Base-by-base conservation (phyloP, 1,140 invertebrate genomes). In the Sarcophaga peregrina region DNA sequence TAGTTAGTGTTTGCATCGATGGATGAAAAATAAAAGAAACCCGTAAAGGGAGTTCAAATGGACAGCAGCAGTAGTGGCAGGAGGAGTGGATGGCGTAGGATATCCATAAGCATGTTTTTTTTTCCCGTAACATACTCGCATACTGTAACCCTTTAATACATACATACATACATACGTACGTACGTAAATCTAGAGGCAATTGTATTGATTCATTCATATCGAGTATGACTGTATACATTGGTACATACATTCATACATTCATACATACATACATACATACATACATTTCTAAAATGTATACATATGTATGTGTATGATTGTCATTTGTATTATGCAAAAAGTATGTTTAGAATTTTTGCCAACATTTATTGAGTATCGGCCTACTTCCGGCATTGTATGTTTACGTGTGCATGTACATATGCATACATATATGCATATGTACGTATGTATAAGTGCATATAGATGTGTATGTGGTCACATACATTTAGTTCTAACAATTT, bases 161-260 rank as follows among this genome's bases (percentile, higher is more conserved):
- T 2, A 37, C 25, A 37, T 37, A 37, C 25, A 37, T 4, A 37
- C 1, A 37, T 4, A 4, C 1, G 4, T 2, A 37, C 25, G 4
- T 37, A 37, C 25, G 25, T 2, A 37, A 37, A 37, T 37, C 1
- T 37, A 37, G 25, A 37, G 25, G 25, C 25, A 68, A 17, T 20
- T 17, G 58, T n/a, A 78, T 78, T 78, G 75, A 78, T 78, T 78
- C 75, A 74, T 74, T 74, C 73, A 50, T 78, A 20, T 48, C n/a
- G 15, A 50, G 13, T 1, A 50, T 20, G 50, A 20, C 17, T 8
- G 15, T n/a, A 7, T n/a, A 68, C n/a, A 68, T 7, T 25, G 8
- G 8, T 17, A 7, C 47, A 52, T 20, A 68, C 7, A 17, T 50
- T 37, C 46, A 76, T 62, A 62, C 3, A 17, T 13, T 5, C 58